Evolutionary conservation across 2,113 vertebrate genomes (phyloP).

Genomic region (Strix aluco): DNA sequence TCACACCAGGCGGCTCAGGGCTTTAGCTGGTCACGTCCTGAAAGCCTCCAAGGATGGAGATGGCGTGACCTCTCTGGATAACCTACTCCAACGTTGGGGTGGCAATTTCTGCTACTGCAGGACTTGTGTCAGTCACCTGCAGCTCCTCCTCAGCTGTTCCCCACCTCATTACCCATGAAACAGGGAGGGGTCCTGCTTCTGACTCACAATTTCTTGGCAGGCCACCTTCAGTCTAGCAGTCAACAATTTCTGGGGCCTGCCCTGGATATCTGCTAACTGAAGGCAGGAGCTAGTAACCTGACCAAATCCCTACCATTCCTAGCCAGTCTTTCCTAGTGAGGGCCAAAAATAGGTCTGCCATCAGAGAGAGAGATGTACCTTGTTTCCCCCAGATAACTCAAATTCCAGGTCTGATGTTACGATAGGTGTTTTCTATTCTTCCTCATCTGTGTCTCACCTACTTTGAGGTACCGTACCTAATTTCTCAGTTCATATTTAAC

Average conservation of each 20-base stretch:
- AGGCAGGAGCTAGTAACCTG: background rate
- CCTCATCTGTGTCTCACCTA: background rate
- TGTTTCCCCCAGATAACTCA: background rate
- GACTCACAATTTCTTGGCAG: background rate
- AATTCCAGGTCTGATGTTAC: background rate
- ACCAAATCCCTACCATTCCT: background rate
- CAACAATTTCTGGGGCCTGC: background rate
- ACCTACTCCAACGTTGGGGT: background rate
- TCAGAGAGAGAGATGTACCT: no score
- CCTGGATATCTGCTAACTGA: background rate
- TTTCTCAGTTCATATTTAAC: background rate
- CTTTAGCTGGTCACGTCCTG: background rate
- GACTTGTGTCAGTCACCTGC: background rate
- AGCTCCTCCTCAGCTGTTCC: background rate
- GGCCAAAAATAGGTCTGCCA: background rate
- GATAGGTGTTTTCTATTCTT: background rate
- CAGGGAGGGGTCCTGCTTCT: background rate
- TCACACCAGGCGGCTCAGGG: background rate
- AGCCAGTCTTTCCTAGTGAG: background rate
- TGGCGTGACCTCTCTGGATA: background rate
- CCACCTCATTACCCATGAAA: background rate
- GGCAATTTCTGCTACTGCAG: background rate
- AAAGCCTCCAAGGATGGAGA: background rate
- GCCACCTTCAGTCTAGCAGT: background rate
- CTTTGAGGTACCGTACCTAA: background rate